These are phyloP conservation scores for Tachuris rubrigastra DNA, from an alignment of 2,113 vertebrate species.

Conservation along the genomic window DNA sequence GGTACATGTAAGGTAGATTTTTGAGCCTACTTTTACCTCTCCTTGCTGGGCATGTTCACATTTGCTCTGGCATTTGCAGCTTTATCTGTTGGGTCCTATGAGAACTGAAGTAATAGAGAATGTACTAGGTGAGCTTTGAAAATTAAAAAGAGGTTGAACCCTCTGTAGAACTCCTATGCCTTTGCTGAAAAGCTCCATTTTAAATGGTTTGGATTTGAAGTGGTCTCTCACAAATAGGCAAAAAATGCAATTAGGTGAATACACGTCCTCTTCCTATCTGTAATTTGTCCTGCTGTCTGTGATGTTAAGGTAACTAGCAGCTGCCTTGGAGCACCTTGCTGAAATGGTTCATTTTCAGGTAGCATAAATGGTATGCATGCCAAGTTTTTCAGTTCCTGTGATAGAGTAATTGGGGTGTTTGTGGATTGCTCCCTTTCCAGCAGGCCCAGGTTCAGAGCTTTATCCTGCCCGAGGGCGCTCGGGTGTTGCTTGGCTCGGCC, in stretches of 20 bases:
- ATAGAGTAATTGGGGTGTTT: accelerated
- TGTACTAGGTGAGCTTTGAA: neutral
- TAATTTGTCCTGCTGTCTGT: neutral
- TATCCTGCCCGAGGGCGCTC: accelerated
- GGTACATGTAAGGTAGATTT: neutral
- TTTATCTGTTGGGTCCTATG: neutral
- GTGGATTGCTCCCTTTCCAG: neutral
- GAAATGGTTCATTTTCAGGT: neutral
- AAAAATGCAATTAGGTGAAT: neutral
- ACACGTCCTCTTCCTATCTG: neutral
- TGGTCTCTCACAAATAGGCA: neutral
- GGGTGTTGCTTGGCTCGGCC: accelerated
- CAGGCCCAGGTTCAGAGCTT: too few species aligned
- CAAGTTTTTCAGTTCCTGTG: too few species aligned
- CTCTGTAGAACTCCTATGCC: neutral
- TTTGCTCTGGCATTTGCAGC: neutral
- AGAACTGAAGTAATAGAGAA: neutral
- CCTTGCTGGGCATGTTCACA: neutral
- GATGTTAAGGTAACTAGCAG: neutral
- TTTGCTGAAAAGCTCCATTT: neutral
- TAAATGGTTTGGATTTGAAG: neutral
- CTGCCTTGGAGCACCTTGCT: neutral
- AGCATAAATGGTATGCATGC: neutral
- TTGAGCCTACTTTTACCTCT: neutral
- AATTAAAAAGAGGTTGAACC: neutral